Percentiles rank a stretch among this genome's conserved stretches.
Conservation (phyloP, 2,113 vertebrate genomes). For the Pantherophis guttatus region DNA sequence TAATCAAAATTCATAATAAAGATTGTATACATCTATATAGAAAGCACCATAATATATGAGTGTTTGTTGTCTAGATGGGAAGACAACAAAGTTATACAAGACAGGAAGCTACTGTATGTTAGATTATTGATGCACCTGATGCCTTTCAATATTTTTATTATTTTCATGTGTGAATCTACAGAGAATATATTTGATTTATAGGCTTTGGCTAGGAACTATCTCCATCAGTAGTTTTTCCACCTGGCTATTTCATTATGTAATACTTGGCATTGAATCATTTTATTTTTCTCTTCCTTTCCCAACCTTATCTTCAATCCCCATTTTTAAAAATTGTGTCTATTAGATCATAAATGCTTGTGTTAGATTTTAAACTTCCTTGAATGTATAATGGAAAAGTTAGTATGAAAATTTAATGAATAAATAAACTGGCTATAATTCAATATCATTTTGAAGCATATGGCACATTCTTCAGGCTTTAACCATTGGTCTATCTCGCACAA, state of each 20-base stretch:
- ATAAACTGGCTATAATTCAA: background rate
- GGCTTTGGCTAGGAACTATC: constrained; percentile 44
- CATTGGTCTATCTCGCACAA: background rate
- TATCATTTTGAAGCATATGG: background rate
- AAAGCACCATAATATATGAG: background rate
- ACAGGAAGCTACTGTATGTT: constrained; percentile 33
- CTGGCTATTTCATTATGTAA: background rate
- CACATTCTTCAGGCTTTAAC: background rate
- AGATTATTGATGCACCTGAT: constrained; percentile 30
- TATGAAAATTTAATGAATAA: background rate
- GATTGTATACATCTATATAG: background rate
- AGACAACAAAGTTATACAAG: background rate
- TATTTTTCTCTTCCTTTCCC: background rate
- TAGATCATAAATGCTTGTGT: background rate
- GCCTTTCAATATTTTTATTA: constrained; percentile 31
- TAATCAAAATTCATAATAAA: background rate
- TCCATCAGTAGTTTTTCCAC: background rate
- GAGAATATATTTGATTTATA: constrained; percentile 43
- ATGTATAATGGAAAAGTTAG: background rate
- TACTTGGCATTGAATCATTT: background rate
- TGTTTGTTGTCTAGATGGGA: background rate
- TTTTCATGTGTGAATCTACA: constrained; percentile 26
- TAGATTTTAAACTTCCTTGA: background rate
- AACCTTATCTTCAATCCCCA: background rate
- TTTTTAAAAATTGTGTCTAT: background rate